These are phyloP conservation scores for Graptemys geographica DNA, from an alignment of 2,797 vertebrate species.

Conservation along the genomic window DNA sequence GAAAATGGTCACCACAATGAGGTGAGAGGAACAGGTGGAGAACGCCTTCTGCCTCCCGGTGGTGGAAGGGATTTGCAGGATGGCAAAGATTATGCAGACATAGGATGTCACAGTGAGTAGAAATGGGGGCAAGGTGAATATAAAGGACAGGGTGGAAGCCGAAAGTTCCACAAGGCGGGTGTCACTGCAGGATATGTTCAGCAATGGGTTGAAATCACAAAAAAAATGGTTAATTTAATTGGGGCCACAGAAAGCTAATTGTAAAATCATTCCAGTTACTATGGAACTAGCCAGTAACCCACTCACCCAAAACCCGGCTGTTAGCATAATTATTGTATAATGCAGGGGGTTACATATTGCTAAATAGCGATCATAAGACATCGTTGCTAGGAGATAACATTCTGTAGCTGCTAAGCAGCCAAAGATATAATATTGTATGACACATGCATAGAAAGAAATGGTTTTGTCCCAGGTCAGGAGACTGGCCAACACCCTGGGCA, in stretches of 20 bases:
- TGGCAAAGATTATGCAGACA: not conserved
- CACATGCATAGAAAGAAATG: constrained; percentile 1
- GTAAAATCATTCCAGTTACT: too few relatives aligned
- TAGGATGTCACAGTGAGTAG: constrained; percentile 34
- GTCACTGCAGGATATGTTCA: constrained; percentile 27
- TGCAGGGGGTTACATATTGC: not conserved
- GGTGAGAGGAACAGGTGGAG: not conserved
- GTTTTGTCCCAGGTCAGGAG: not conserved
- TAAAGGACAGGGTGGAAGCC: not conserved
- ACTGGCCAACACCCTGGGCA: not conserved
- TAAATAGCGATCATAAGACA: constrained; percentile 38
- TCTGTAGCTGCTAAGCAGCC: not conserved
- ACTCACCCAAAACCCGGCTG: too few relatives aligned
- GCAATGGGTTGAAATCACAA: constrained; percentile 25
- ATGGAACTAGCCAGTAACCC: too few relatives aligned
- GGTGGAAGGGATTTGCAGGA: constrained; percentile 21
- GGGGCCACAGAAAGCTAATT: too few relatives aligned
- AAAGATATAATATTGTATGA: constrained; percentile 29
- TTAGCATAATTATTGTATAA: not conserved
- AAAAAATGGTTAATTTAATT: constrained; percentile 20
- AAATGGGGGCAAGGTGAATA: not conserved
- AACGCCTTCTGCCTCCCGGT: not conserved
- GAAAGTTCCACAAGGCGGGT: not conserved
- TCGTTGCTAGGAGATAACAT: too few relatives aligned
- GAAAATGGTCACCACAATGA: too few relatives aligned